These are phyloP conservation scores for Stenolophus ochropezus DNA, from an alignment of 2,888 invertebrate species.

Conservation along the genomic window DNA sequence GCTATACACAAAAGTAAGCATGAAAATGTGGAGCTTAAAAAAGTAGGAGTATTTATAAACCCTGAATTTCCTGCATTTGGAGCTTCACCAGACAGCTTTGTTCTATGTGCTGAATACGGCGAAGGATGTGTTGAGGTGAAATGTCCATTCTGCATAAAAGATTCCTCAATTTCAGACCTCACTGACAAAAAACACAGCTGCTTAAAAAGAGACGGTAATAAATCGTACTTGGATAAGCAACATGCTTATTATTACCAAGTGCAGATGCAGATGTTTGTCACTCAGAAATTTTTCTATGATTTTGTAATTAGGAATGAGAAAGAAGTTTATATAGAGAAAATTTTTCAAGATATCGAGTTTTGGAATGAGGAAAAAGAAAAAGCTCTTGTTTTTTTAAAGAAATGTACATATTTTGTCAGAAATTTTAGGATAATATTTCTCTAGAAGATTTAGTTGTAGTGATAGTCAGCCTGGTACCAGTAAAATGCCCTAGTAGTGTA, in stretches of 20 bases:
- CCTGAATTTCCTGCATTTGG: background rate
- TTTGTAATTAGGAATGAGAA: background rate
- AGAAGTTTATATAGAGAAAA: constrained; percentile 1
- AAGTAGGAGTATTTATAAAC: background rate
- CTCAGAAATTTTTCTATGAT: background rate
- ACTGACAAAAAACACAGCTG: background rate
- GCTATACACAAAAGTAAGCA: background rate
- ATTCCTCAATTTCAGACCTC: background rate
- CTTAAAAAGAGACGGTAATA: background rate
- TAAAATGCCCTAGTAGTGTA: background rate
- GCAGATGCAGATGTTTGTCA: constrained; percentile 1
- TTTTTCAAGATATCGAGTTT: background rate
- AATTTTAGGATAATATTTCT: background rate
- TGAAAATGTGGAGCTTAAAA: background rate
- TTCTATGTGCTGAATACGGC: background rate
- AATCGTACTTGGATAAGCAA: background rate
- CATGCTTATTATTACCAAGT: background rate
- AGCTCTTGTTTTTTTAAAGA: background rate
- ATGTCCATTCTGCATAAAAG: background rate
- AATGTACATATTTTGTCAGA: constrained; percentile 1
- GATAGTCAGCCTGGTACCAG: background rate
- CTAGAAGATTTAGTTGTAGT: background rate
- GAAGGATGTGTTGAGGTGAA: background rate
- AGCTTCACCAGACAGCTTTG: background rate
- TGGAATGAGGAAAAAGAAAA: constrained; percentile 5